Evolutionary conservation across 2,888 invertebrate species (phyloP), one percentile per base, ranked within the genome.

Genomic region (Nomada hirtipes): DNA sequence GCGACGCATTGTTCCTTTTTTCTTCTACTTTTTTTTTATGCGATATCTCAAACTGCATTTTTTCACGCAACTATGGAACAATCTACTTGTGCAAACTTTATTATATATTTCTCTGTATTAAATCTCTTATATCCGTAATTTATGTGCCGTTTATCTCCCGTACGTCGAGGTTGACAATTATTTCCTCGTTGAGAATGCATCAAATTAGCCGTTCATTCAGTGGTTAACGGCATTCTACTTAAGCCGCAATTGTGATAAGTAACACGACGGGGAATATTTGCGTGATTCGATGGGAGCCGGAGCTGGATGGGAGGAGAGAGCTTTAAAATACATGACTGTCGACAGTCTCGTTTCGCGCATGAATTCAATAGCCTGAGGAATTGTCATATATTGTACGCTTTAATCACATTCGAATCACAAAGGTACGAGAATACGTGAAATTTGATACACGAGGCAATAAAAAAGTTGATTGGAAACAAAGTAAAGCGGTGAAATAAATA

Each of bases 271-370:
- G 3, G 75, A 57, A 60, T 44, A 60, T 75, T 75, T 13, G 60
- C 60, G 52, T 60, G 60, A 61, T 61, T 69, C 60, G 69, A n/a
- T 44, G 75, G 60, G 60, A 75, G 59, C 15, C 52, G 69, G 7
- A 47, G 29, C 29, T n/a, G 47, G 18, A 29, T n/a, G 2, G 42
- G 20, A 53, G 55, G 20, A 29, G 20, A 23, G 23, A 53, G 61
- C 44, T 47, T 63, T 44, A 53, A 70, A 63, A 70, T 76, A 70
- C 13, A 42, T 50, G 36, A 36, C 63, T 13, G 44, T 23, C 59
- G 52, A 75, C 52, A 52, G 52, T 26, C 60, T 52, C 36, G 42
- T 52, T 61, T 61, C 50, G 18, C 52, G 23, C 47, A n/a, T 15
- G 47, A 26, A 59, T 71, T 42, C 50, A 23, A 55, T 53, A 47